A percentile compares a stretch with the other conserved stretches of the same genome.
These are phyloP conservation scores for Catharus minimus DNA, from an alignment of 2,113 vertebrate genomes.

Conservation along the genomic window DNA sequence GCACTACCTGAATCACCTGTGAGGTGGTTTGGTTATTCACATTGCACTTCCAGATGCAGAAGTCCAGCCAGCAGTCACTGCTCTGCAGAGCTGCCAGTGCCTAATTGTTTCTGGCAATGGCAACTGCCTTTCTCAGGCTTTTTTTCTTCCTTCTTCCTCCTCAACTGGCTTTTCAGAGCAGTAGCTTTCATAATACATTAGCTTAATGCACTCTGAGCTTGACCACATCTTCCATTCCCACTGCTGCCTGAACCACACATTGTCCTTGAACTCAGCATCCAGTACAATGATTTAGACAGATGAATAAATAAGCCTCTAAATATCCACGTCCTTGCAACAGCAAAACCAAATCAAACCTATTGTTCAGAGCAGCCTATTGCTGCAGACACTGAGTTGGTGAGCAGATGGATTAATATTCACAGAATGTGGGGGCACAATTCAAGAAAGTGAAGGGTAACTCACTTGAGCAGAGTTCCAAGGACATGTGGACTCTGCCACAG, in stretches of 20 bases:
- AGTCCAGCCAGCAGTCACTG: neutral
- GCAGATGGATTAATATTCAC: neutral
- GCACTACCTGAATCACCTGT: neutral
- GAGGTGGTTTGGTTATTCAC: neutral
- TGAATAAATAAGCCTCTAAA: slow-evolving; percentile 8
- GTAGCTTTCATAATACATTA: slow-evolving; percentile 18
- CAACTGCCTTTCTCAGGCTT: neutral
- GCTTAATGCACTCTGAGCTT: slow-evolving; percentile 11
- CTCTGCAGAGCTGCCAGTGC: neutral
- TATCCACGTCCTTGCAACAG: neutral
- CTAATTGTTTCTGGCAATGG: neutral
- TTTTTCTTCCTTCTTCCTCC: neutral
- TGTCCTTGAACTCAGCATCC: neutral
- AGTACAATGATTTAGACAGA: neutral
- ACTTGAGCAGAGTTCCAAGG: slow-evolving; percentile 90
- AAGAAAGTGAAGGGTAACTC: slow-evolving; percentile 53
- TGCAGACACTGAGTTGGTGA: neutral
- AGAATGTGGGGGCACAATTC: neutral
- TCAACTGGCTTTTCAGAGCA: neutral
- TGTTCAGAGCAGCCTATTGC: neutral
- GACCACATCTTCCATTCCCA: neutral
- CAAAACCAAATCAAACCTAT: neutral
- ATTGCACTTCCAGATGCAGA: neutral
- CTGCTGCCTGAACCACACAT: neutral
- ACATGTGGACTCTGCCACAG: slow-evolving; percentile 81